Conservation (phyloP, 2,113 vertebrate genomes). For the Lepisosteus oculatus region DNA sequence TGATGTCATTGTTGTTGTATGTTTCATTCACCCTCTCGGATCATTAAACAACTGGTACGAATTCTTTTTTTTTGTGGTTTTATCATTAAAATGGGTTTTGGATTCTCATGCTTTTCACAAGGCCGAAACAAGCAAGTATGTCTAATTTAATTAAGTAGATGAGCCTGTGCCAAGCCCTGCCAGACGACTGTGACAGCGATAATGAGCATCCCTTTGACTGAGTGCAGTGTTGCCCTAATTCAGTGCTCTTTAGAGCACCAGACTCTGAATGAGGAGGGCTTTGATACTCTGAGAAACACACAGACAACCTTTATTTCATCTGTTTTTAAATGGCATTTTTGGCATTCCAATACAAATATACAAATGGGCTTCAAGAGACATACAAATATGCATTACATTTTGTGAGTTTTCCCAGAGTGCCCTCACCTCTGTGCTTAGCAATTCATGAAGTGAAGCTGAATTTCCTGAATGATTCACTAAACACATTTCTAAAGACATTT, state of each 20-base stretch:
- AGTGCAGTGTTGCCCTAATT: constrained; percentile 42
- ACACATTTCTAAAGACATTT: background rate
- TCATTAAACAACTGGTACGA: constrained; percentile 61
- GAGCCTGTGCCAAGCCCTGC: constrained; percentile 67
- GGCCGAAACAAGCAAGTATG: constrained; percentile 73
- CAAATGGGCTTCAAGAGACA: constrained; percentile 43
- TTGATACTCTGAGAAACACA: constrained; percentile 55
- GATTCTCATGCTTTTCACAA: constrained; percentile 72
- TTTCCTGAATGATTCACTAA: no score
- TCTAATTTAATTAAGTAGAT: constrained; percentile 77
- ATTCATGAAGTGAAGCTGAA: constrained; percentile 22
- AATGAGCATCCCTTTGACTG: constrained; percentile 56
- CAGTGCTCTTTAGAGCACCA: constrained; percentile 46
- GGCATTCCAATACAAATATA: constrained; percentile 49
- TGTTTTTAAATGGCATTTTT: constrained; percentile 54
- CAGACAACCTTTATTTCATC: constrained; percentile 43
- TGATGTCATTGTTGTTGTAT: no score
- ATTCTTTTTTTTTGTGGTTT: constrained; percentile 49
- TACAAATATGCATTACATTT: constrained; percentile 42
- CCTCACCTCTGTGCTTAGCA: constrained; percentile 30
- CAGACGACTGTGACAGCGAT: constrained; percentile 58
- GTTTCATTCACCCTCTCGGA: constrained; percentile 43
- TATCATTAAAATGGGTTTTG: constrained; percentile 49
- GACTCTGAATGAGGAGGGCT: constrained; percentile 39
- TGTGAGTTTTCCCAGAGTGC: constrained; percentile 36